Percentiles rank a stretch among this genome's conserved stretches.
These are phyloP conservation scores for Pammene fasciana DNA, from an alignment of 2,888 invertebrate species.

Conservation along the genomic window DNA sequence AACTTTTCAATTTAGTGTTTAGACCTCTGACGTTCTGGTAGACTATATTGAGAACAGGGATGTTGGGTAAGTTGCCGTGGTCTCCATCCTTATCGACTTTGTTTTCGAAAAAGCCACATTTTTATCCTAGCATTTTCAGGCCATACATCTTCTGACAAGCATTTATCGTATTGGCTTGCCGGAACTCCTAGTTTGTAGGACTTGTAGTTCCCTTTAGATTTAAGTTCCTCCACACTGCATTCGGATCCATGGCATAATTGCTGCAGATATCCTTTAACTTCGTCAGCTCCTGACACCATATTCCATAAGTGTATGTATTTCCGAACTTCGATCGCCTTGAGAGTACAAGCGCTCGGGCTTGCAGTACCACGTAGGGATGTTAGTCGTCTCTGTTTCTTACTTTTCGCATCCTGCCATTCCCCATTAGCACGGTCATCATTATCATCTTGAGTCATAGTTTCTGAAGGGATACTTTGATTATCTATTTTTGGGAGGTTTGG, in stretches of 20 bases:
- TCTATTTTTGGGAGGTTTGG: no score
- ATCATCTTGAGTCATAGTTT: no score
- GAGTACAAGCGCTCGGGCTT: not conserved
- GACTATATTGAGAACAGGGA: not conserved
- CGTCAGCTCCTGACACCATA: not conserved
- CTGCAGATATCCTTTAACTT: not conserved
- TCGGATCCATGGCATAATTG: not conserved
- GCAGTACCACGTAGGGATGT: not conserved
- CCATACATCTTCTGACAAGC: not conserved
- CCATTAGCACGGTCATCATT: not conserved
- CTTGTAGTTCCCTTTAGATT: not conserved
- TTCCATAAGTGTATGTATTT: not conserved
- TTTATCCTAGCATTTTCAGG: not conserved
- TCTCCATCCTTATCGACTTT: not conserved
- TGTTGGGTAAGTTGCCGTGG: not conserved
- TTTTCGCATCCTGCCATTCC: not conserved
- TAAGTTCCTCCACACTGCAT: not conserved
- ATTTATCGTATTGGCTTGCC: not conserved
- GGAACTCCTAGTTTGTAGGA: not conserved
- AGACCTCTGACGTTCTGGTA: not conserved
- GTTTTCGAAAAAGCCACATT: not conserved
- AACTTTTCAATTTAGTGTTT: not conserved
- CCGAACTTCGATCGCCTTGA: not conserved
- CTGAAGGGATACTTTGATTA: no score
- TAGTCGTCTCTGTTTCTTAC: not conserved